These are phyloP conservation scores for Linurgus olivaceus DNA, from an alignment of 2,797 vertebrate genomes.

Conservation along the genomic window DNA sequence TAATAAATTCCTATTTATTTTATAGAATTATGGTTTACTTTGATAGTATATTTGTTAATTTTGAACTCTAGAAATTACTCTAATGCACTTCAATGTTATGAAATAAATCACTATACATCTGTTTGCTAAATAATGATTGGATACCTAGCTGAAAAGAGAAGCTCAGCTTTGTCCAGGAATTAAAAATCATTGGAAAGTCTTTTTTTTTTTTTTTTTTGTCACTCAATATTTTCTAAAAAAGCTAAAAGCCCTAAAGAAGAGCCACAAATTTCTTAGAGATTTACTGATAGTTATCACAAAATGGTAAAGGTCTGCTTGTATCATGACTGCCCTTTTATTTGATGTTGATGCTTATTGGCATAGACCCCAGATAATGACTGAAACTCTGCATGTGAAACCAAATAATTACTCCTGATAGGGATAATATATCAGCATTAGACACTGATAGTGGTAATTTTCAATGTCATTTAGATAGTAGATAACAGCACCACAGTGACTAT, in stretches of 20 bases:
- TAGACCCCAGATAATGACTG: conserved; percentile 22
- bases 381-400: conserved; percentile 27
- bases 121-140: neutral
- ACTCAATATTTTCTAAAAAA: neutral
- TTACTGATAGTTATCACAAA: neutral
- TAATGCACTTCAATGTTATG: neutral
- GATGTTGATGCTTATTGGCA: conserved; percentile 22
- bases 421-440: conserved; percentile 38
- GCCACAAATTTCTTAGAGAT: neutral
- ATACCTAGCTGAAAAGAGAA: neutral
- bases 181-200: neutral
- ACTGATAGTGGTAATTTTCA: conserved; percentile 44
- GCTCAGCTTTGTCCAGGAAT: neutral
- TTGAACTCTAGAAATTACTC: neutral
- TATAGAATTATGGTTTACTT: neutral
- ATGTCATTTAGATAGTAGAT: conserved; percentile 43
- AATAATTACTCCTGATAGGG: conserved; percentile 49
- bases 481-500: neutral
- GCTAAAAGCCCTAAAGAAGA: neutral
- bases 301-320: neutral
- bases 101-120: neutral
- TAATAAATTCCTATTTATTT: neutral
- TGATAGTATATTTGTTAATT: neutral
- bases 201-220: neutral
- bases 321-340: conserved; percentile 23